A percentile compares a stretch with the other conserved stretches of the same genome.
Conservation (phyloP, 2,797 vertebrate species). For the Taeniopygia guttata region DNA sequence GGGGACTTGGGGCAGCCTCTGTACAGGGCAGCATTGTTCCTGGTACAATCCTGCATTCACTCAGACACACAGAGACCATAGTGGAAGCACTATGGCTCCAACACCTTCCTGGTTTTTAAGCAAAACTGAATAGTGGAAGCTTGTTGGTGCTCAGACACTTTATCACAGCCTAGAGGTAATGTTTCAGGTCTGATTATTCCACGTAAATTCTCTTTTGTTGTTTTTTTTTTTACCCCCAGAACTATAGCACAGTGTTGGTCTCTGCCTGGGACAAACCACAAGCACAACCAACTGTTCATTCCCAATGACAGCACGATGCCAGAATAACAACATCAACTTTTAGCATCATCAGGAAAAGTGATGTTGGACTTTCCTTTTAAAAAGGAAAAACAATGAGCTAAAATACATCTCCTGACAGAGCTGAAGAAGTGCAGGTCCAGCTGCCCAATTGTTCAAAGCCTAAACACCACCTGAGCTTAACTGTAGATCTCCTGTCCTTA, state of each 20-base stretch:
- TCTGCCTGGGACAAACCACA: neutral
- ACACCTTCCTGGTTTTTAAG: neutral
- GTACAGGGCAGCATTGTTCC: fast-evolving
- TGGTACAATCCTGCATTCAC: neutral
- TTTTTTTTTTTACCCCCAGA: neutral
- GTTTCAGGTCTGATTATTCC: neutral
- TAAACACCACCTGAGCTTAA: neutral
- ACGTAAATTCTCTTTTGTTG: neutral
- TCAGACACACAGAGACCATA: neutral
- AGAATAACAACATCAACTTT: neutral
- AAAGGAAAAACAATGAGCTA: neutral
- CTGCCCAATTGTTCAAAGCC: neutral
- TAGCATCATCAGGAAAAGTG: neutral
- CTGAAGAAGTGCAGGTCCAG: neutral
- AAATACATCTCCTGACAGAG: neutral
- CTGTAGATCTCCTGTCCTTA: neutral
- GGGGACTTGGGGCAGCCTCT: neutral
- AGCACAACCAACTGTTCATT: neutral
- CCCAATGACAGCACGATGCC: neutral
- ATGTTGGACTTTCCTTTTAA: neutral
- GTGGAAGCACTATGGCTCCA: neutral
- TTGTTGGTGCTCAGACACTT: neutral
- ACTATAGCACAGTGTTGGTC: neutral
- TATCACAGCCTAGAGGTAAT: neutral
- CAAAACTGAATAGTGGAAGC: neutral